These are phyloP conservation scores for Megalonaias nervosa DNA, from an alignment of 1,140 invertebrate species.

Conservation along the genomic window DNA sequence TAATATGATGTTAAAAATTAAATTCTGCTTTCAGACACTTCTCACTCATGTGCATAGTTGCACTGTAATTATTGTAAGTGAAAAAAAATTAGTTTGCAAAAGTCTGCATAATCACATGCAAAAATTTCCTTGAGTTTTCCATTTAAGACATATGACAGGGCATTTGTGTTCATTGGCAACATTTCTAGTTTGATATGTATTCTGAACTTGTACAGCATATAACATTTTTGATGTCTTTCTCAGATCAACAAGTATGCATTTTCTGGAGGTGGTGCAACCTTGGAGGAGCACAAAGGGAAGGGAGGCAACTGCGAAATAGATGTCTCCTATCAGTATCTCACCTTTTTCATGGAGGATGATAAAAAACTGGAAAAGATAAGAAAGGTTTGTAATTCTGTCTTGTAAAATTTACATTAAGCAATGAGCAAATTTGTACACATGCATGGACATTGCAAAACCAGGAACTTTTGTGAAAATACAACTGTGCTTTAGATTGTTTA, in stretches of 20 bases:
- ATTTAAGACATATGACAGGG: no score
- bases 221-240: background rate
- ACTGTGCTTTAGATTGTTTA: background rate
- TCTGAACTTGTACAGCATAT: background rate
- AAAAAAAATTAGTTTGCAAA: no score
- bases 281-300: slow-evolving; percentile 91
- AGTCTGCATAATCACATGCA: no score
- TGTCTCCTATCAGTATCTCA: slow-evolving; percentile 95
- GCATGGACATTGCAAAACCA: background rate
- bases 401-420: no score
- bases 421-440: no score
- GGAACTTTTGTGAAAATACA: background rate
- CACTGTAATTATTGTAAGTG: no score
- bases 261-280: slow-evolving; percentile 93
- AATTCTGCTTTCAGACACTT: no score
- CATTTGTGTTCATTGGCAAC: no score
- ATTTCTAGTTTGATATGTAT: no score
- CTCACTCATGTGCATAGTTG: no score
- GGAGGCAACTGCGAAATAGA: slow-evolving; percentile 98
- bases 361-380: slow-evolving; percentile 86
- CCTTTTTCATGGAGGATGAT: slow-evolving; percentile 97
- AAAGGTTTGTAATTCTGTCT: slow-evolving; percentile 72
- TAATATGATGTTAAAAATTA: no score
- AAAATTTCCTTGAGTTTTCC: no score
- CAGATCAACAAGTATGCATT: slow-evolving; percentile 99